These are phyloP conservation scores for Pristionchus fissidentatus DNA, from an alignment of 2,888 invertebrate genomes.

Conservation along the genomic window DNA sequence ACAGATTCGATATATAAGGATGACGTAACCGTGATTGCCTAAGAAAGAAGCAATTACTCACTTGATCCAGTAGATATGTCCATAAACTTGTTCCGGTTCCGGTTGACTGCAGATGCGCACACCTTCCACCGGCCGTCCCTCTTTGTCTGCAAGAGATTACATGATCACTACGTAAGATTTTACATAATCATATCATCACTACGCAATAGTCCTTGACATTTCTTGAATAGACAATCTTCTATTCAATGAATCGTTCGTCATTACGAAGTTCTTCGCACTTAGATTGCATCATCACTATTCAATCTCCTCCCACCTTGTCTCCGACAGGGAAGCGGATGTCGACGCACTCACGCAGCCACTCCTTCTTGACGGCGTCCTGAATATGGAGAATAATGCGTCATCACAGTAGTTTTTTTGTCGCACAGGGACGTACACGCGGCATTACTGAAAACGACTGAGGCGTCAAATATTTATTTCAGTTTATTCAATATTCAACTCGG, in stretches of 20 bases:
- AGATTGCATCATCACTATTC: no score
- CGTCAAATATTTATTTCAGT: background rate
- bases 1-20: background rate
- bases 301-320: conserved; percentile 51
- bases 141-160: conserved; percentile 44
- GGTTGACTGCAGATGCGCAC: conserved; percentile 61
- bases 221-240: background rate
- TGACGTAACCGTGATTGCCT: background rate
- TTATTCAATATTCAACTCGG: background rate
- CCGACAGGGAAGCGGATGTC: conserved; percentile 60
- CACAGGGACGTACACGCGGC: background rate
- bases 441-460: background rate
- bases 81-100: conserved; percentile 53
- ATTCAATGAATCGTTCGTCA: background rate
- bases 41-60: background rate
- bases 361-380: conserved; percentile 60
- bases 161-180: no score
- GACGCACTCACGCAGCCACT: conserved; percentile 63
- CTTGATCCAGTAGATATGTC: conserved; percentile 23
- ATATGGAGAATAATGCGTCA: background rate
- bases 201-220: background rate
- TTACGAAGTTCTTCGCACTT: background rate
- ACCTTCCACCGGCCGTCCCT: conserved; percentile 63
- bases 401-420: background rate
- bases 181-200: no score